Percentiles rank a stretch among this genome's conserved stretches.
Evolutionary conservation across 2,797 vertebrate genomes (phyloP).

Genomic region (Cryptoprocta ferox): DNA sequence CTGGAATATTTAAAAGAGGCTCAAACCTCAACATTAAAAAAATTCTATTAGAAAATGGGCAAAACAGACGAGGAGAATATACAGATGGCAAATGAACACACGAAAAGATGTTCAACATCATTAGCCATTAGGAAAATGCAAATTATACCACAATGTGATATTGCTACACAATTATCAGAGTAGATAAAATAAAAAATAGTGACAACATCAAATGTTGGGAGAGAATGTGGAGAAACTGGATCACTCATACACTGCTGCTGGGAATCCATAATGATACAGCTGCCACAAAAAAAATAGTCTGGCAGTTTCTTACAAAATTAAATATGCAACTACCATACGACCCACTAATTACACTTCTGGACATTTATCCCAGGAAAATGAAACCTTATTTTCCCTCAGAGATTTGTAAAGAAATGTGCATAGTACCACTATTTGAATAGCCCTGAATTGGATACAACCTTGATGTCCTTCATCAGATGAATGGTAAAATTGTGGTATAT

Average conservation of each 20-base stretch:
- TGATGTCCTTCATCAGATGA: neutral
- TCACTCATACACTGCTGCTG: neutral
- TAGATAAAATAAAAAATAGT: neutral
- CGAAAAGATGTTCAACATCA: neutral
- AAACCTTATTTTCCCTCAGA: neutral
- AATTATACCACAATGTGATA: neutral
- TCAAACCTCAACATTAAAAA: constrained; percentile 10
- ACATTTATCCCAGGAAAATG: neutral
- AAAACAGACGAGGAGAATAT: neutral
- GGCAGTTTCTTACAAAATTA: neutral
- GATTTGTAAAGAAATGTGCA: neutral
- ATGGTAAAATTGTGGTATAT: neutral
- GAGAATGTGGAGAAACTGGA: neutral
- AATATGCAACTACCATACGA: neutral
- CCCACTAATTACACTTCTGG: neutral
- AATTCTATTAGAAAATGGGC: neutral
- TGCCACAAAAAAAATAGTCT: neutral
- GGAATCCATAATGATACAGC: neutral
- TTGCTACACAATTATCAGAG: neutral
- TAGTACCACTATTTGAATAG: neutral
- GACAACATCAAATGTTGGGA: neutral
- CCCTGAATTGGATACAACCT: neutral
- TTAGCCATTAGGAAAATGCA: neutral
- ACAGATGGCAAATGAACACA: neutral
- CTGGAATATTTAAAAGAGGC: neutral